These are phyloP conservation scores for Scarus forsteni DNA, from an alignment of 2,797 vertebrate species.

Conservation along the genomic window DNA sequence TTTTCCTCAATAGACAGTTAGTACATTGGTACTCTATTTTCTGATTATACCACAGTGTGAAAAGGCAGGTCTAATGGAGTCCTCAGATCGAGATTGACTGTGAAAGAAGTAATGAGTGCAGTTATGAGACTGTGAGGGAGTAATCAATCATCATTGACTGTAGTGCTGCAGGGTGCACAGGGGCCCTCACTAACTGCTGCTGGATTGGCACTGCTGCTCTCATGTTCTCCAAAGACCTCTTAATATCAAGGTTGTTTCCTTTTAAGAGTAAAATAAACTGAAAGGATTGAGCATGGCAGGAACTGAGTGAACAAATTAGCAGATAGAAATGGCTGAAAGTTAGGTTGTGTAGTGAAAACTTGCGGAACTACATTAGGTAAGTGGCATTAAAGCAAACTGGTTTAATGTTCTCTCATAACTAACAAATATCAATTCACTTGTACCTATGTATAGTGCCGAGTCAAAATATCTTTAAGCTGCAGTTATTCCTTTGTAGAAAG, in stretches of 20 bases:
- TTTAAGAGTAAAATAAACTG: constrained; percentile 33
- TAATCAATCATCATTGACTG: constrained; percentile 80
- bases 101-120: constrained; percentile 70
- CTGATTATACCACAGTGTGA: constrained; percentile 31
- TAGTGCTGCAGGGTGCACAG: constrained; percentile 62
- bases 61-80: constrained; percentile 43
- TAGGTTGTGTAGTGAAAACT: neutral
- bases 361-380: neutral
- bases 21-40: constrained; percentile 17
- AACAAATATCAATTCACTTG: no score
- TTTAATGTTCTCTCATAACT: neutral
- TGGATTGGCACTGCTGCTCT: constrained; percentile 53
- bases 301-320: neutral
- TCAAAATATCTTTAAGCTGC: no score
- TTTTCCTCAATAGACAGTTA: constrained; percentile 22
- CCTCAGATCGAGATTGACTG: constrained; percentile 23
- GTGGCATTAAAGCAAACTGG: neutral
- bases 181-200: constrained; percentile 56
- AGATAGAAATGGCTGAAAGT: neutral
- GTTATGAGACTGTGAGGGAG: constrained; percentile 71
- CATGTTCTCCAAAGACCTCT: constrained; percentile 61
- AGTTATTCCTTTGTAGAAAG: no score
- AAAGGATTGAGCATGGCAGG: constrained; percentile 8
- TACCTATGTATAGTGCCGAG: no score
- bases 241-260: constrained; percentile 54